Percentiles rank a stretch among this genome's conserved stretches.
phyloP scores from a whole-genome alignment of 1,140 invertebrate species.

The Bombus pyrosoma region DNA sequence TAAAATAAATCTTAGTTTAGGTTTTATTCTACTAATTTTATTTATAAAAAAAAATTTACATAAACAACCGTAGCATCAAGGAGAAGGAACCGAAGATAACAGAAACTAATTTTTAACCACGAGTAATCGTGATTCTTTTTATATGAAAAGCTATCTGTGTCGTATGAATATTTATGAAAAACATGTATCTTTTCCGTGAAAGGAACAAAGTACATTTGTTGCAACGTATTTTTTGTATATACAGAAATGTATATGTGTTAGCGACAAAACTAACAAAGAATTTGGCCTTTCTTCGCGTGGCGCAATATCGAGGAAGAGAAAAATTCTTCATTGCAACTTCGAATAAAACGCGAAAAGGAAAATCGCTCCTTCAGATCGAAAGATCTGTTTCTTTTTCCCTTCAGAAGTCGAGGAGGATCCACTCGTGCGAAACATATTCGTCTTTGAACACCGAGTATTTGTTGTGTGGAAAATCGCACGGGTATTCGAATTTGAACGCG shows the following conservation, averaged over 20 bases:
- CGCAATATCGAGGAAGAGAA: background rate
- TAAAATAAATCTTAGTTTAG: background rate
- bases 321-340: background rate
- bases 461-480: background rate
- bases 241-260: background rate
- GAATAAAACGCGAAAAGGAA: background rate
- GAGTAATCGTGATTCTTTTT: background rate
- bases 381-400: background rate
- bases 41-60: background rate
- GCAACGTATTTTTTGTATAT: background rate
- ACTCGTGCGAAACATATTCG: constrained; percentile 6
- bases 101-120: background rate
- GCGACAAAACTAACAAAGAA: background rate
- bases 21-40: background rate
- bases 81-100: background rate
- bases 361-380: constrained; percentile 18
- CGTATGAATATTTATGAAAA: background rate
- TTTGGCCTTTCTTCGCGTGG: background rate
- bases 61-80: background rate
- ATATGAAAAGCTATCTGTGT: background rate
- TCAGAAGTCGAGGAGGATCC: background rate
- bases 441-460: background rate
- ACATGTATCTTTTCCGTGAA: background rate
- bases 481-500: background rate
- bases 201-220: background rate